Percentiles rank a stretch among this genome's conserved stretches.
Evolutionary conservation across 2,888 invertebrate genomes (phyloP).

Genomic region (Cactoblastis cactorum): DNA sequence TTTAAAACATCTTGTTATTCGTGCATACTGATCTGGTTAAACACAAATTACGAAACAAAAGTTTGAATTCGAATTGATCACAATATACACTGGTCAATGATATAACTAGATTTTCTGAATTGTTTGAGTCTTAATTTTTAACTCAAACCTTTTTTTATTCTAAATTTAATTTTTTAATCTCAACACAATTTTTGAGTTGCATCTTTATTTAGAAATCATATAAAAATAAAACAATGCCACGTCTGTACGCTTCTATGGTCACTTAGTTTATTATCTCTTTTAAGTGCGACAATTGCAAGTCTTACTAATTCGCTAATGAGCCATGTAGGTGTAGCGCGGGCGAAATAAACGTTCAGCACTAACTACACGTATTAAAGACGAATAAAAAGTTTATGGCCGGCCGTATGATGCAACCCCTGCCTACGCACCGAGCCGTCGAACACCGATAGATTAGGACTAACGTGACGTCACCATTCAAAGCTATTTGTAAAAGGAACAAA

Average conservation of each 20-base stretch:
- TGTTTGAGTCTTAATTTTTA: too few relatives aligned
- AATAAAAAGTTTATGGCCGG: constrained; percentile 44
- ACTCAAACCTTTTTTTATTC: neutral
- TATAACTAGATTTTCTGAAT: too few relatives aligned
- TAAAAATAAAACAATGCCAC: constrained; percentile 23
- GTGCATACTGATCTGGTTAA: too few relatives aligned
- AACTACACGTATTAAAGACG: constrained; percentile 58
- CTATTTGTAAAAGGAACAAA: constrained; percentile 27
- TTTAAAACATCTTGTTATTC: too few relatives aligned
- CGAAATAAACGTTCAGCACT: constrained; percentile 64
- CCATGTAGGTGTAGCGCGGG: constrained; percentile 77
- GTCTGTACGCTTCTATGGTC: constrained; percentile 43
- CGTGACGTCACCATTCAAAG: constrained; percentile 39
- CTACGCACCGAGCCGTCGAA: constrained; percentile 9
- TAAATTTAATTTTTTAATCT: neutral
- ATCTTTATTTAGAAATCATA: neutral
- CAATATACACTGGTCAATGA: too few relatives aligned
- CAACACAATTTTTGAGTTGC: neutral
- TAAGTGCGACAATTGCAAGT: constrained; percentile 68
- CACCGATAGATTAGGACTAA: constrained; percentile 42
- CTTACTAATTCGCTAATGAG: constrained; percentile 77
- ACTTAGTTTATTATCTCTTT: constrained; percentile 62
- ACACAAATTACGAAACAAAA: too few relatives aligned
- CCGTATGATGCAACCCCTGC: constrained; percentile 36
- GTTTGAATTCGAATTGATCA: too few relatives aligned